Percentiles rank a stretch among this genome's conserved stretches.
Evolutionary conservation across 2,113 vertebrate genomes (phyloP).

Genomic region (Archocentrus centrarchus): DNA sequence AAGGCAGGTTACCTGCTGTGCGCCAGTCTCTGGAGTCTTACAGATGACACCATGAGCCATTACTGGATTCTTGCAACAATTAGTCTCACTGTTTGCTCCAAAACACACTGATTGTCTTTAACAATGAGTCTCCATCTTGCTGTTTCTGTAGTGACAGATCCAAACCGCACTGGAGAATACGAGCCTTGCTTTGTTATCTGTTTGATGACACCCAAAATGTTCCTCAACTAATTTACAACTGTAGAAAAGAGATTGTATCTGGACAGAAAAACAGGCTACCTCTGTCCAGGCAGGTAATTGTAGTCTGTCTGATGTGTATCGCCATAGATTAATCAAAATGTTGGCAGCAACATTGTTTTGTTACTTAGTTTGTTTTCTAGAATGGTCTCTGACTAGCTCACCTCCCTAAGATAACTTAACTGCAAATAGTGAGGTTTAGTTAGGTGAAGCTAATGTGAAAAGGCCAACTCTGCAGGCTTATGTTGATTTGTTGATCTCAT

Average conservation of each 20-base stretch:
- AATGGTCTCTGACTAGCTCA: not conserved
- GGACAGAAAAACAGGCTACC: not conserved
- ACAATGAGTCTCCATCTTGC: not conserved
- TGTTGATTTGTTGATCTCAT: not conserved
- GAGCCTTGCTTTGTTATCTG: not conserved
- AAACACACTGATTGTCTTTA: not conserved
- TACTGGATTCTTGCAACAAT: not conserved
- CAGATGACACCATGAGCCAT: not conserved
- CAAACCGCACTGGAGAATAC: too few species aligned
- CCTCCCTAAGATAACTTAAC: not conserved
- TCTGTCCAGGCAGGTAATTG: not conserved
- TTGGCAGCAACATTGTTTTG: not conserved
- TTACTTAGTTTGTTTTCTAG: not conserved
- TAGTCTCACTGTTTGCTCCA: conserved; percentile 1
- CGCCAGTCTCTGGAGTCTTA: not conserved
- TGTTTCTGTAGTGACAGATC: not conserved
- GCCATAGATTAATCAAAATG: not conserved
- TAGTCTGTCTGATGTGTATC: not conserved
- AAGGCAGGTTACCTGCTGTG: not conserved
- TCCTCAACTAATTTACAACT: not conserved
- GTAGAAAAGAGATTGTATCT: not conserved
- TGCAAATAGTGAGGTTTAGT: not conserved
- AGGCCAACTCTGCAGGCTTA: not conserved
- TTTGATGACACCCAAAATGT: not conserved
- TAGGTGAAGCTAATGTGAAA: not conserved